Evolutionary conservation across 1,140 invertebrate species (phyloP).

Genomic region (Heliconius congener): DNA sequence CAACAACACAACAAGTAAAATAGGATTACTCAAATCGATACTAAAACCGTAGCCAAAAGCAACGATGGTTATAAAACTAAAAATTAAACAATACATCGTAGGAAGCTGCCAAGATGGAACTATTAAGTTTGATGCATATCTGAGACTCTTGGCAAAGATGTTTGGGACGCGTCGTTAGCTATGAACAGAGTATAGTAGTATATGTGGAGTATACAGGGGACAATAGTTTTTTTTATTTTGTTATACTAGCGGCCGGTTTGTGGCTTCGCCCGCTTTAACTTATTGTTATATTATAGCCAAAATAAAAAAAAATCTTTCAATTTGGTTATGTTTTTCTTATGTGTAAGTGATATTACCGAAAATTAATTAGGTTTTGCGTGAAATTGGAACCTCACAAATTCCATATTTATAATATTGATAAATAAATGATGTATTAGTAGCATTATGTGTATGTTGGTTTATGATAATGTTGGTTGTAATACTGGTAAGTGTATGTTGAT

Average conservation of each 20-base stretch:
- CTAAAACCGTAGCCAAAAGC: conserved; percentile 43
- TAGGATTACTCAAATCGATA: conserved; percentile 35
- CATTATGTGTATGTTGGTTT: too few species aligned
- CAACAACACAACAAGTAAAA: not conserved
- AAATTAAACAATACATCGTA: conserved; percentile 63
- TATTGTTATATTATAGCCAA: too few species aligned
- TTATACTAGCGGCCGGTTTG: not conserved
- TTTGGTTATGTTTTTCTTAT: not conserved
- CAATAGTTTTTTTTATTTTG: not conserved
- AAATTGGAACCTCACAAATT: not conserved
- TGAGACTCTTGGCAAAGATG: conserved; percentile 49
- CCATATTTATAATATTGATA: not conserved
- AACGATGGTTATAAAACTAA: conserved; percentile 49
- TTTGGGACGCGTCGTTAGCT: conserved; percentile 30
- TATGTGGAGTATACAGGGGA: conserved; percentile 9
- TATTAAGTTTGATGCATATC: conserved; percentile 64
- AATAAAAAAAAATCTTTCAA: too few species aligned
- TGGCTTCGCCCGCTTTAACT: too few species aligned
- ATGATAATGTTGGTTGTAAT: too few species aligned
- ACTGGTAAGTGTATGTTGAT: too few species aligned
- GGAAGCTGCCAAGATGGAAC: conserved; percentile 49
- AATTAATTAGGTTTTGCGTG: not conserved
- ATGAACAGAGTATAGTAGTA: conserved; percentile 18
- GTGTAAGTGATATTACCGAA: not conserved
- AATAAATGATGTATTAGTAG: too few species aligned